Evolutionary conservation across 2,113 vertebrate genomes (phyloP), one percentile per base, ranked within the genome.

Genomic region (Bufo gargarizans): DNA sequence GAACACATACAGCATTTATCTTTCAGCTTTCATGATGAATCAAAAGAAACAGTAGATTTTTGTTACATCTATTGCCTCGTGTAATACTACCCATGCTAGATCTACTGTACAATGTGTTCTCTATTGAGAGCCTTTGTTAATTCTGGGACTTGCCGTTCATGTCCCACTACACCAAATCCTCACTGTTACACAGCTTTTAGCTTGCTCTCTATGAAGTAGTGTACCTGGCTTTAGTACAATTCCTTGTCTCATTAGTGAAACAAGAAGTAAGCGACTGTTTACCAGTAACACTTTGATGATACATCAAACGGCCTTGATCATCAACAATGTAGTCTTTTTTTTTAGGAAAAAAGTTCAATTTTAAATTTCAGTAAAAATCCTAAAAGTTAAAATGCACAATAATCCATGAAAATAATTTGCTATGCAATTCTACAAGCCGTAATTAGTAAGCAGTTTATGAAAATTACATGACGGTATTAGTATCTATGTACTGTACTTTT

Each of bases 211-310:
- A 80, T 9, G 43, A 43, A 33, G 50, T 16, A 56, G 55, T 80
- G n/a, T n/a, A 80, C 50, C 77, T 80, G 77, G 33, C 53, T 56
- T 50, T 58, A 59, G 55, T 80, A 43, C 55, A 80, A 11, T 59
- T 80, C 16, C 77, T 59, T 59, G n/a, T 80, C 77, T 59, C 77
- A 80, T 33, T 43, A 59, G 77, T 4, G 55, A 59, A 33, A 43
- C 77, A 80, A 59, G 77, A 43, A 80, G 77, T 59, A 56, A 80
- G 9, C 55, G 50, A 56, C 6, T 79, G 55, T 79, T 79, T 79
- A 79, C 50, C n/a, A 58, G 22, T 6, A 33, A 12, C 2, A 80
- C 77, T 59, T 79, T 59, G 50, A 58, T 56, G 55, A 58, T 16
- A 33, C 77, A 80, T 56, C 77, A 80, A 33, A 80, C 5, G 43